A percentile compares a stretch with the other conserved stretches of the same genome.
Conservation (phyloP, 2,797 vertebrate genomes). For the Coranthus polyacanthus region DNA sequence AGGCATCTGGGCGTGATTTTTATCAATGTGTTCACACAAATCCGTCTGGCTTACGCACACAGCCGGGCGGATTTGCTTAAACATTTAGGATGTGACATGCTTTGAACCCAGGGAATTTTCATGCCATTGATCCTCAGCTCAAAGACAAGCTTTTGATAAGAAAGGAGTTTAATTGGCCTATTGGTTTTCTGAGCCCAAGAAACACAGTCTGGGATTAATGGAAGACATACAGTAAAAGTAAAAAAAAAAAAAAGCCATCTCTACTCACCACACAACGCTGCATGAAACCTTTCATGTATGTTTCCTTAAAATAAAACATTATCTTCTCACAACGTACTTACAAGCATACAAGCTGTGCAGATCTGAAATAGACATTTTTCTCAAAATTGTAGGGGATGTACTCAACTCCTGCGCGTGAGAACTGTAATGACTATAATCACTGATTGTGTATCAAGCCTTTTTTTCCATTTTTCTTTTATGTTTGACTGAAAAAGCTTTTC, state of each 20-base stretch:
- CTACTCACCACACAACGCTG: conserved; percentile 3
- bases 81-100: conserved; percentile 36
- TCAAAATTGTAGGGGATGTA: neutral
- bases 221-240: conserved; percentile 3
- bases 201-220: conserved; percentile 15
- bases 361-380: conserved; percentile 1
- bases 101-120: conserved; percentile 47
- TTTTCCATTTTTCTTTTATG: neutral
- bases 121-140: conserved; percentile 47
- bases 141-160: conserved; percentile 31
- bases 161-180: conserved; percentile 45
- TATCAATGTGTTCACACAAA: conserved; percentile 1
- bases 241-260: too few species aligned
- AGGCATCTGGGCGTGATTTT: neutral
- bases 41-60: conserved; percentile 10
- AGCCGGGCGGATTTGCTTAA: conserved; percentile 40
- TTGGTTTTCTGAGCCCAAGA: conserved; percentile 33
- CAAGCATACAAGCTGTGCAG: neutral
- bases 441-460: neutral
- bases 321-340: neutral
- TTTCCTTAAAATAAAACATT: conserved; percentile 10
- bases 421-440: conserved; percentile 27
- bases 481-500: conserved; percentile 2
- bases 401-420: neutral
- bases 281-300: neutral